Evolutionary conservation across 2,888 invertebrate genomes (phyloP).

Genomic region (Pilophorus perplexus): DNA sequence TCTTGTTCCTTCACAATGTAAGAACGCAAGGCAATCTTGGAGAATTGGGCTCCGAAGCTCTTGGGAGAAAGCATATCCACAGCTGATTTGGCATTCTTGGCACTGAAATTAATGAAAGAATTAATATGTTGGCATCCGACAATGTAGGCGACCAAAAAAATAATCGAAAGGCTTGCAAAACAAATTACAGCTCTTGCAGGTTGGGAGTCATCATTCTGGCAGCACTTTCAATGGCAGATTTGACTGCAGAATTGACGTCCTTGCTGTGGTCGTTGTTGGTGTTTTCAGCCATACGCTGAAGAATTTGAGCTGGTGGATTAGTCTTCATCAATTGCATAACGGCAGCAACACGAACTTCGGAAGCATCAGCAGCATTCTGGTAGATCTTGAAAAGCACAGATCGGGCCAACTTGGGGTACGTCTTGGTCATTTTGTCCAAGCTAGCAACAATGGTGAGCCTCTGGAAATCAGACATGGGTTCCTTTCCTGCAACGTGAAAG

Average conservation of each 20-base stretch:
- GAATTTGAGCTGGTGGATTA: slow-evolving; percentile 62
- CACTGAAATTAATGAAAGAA: slow-evolving; percentile 50
- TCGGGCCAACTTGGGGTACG: slow-evolving; percentile 58
- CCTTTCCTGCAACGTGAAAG: slow-evolving; percentile 53
- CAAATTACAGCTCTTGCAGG: slow-evolving; percentile 16
- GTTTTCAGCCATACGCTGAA: slow-evolving; percentile 68
- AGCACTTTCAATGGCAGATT: slow-evolving; percentile 56
- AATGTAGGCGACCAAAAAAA: not conserved
- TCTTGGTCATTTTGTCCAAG: slow-evolving; percentile 57
- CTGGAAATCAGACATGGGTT: slow-evolving; percentile 56
- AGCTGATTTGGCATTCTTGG: slow-evolving; percentile 57
- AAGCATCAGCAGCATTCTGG: slow-evolving; percentile 63
- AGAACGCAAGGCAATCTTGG: slow-evolving; percentile 46
- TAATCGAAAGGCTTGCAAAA: not conserved
- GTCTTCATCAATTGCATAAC: slow-evolving; percentile 62
- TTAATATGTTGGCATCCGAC: no score
- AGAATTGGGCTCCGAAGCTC: slow-evolving; percentile 47
- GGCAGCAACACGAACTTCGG: slow-evolving; percentile 66
- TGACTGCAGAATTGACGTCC: slow-evolving; percentile 65
- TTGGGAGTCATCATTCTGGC: slow-evolving; percentile 25
- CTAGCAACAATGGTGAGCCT: slow-evolving; percentile 63
- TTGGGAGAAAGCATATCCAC: slow-evolving; percentile 55
- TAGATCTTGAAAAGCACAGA: slow-evolving; percentile 65
- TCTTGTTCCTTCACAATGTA: slow-evolving; percentile 50
- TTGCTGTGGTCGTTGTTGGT: slow-evolving; percentile 62